phyloP scores from a whole-genome alignment of 2,888 invertebrate genomes.

The Oscheius sp. region DNA sequence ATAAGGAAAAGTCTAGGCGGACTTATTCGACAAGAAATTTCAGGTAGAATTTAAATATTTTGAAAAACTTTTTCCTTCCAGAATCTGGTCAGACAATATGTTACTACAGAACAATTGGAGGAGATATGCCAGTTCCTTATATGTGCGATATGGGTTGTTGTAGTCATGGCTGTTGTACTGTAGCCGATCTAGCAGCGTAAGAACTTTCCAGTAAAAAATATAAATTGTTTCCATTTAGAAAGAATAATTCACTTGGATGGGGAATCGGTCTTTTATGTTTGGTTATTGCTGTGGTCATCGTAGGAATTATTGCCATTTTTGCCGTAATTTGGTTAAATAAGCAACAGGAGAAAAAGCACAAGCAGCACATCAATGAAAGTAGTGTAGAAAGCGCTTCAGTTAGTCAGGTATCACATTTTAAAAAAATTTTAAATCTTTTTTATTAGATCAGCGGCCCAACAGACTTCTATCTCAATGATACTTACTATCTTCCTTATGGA shows the following conservation, averaged over 20 bases:
- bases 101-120: slow-evolving; percentile 55
- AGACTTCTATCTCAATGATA: slow-evolving; percentile 43
- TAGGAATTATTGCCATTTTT: slow-evolving; percentile 47
- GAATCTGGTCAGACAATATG: slow-evolving; percentile 63
- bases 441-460: slow-evolving; percentile 54
- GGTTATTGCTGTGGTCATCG: slow-evolving; percentile 55
- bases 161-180: slow-evolving; percentile 60
- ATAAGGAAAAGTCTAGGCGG: slow-evolving; percentile 50
- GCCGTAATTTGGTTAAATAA: slow-evolving; percentile 48
- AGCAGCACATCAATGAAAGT: slow-evolving; percentile 43
- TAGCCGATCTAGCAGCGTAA: slow-evolving; percentile 58
- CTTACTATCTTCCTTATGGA: slow-evolving; percentile 29
- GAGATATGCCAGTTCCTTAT: slow-evolving; percentile 57
- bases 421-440: neutral
- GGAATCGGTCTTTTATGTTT: slow-evolving; percentile 60
- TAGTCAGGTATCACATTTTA: slow-evolving; percentile 32
- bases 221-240: slow-evolving; percentile 36
- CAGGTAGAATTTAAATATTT: slow-evolving; percentile 38
- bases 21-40: slow-evolving; percentile 59
- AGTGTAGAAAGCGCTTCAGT: slow-evolving; percentile 43
- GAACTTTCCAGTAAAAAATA: no score
- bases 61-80: no score
- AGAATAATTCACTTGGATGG: slow-evolving; percentile 59
- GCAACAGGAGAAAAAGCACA: slow-evolving; percentile 49
- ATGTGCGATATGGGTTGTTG: slow-evolving; percentile 65